Percentiles rank a stretch among this genome's conserved stretches.
These are phyloP conservation scores for Neuroscelio doddi DNA, from an alignment of 2,888 invertebrate genomes.

Conservation along the genomic window DNA sequence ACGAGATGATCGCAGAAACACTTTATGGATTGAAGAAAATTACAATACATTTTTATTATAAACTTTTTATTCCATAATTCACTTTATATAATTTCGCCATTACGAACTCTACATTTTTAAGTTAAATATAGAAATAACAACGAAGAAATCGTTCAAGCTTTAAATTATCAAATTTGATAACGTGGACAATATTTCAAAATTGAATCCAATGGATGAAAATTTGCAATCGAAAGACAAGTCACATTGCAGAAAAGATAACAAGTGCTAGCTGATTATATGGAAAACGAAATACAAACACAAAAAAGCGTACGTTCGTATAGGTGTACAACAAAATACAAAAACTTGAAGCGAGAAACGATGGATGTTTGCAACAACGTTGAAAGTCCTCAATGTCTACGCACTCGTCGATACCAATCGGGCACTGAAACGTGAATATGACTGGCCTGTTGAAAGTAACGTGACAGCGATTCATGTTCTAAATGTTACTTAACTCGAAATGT, in stretches of 20 bases:
- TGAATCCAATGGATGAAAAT: neutral
- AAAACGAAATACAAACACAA: slow-evolving; percentile 34
- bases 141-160: too few relatives aligned
- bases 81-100: too few relatives aligned
- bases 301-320: slow-evolving; percentile 19
- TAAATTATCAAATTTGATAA: neutral
- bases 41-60: slow-evolving; percentile 2
- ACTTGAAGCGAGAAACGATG: slow-evolving; percentile 38
- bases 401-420: slow-evolving; percentile 34
- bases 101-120: too few relatives aligned
- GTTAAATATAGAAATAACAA: too few relatives aligned
- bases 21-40: neutral
- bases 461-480: slow-evolving; percentile 42
- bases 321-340: slow-evolving; percentile 42
- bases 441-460: slow-evolving; percentile 29
- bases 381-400: slow-evolving; percentile 20
- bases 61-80: too few relatives aligned
- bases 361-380: slow-evolving; percentile 26
- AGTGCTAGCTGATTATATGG: slow-evolving; percentile 30
- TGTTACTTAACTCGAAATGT: slow-evolving; percentile 26
- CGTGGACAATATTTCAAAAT: neutral
- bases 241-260: slow-evolving; percentile 26
- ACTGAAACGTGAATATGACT: slow-evolving; percentile 42
- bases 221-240: neutral
- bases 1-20: neutral